A percentile compares a stretch with the other conserved stretches of the same genome.
Conservation (phyloP, 1,140 invertebrate genomes). For the Neodiprion pinetum region DNA sequence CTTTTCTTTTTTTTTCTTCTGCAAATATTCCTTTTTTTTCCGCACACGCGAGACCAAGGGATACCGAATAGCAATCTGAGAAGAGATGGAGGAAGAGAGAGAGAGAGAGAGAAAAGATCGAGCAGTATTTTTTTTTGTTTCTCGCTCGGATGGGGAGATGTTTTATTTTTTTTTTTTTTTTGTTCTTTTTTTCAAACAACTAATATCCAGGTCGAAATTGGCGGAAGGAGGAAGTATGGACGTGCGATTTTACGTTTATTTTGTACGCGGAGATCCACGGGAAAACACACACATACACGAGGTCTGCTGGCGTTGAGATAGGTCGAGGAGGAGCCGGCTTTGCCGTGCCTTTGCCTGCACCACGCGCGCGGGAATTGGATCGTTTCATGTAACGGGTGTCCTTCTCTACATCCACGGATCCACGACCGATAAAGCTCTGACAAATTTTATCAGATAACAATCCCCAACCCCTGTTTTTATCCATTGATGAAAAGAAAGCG, state of each 20-base stretch:
- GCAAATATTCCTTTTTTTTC: too few relatives aligned
- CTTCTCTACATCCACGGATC: too few relatives aligned
- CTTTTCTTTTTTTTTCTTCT: neutral
- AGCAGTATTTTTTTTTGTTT: neutral
- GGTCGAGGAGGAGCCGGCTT: slow-evolving; percentile 34
- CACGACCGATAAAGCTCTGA: too few relatives aligned
- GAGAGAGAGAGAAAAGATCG: slow-evolving; percentile 6
- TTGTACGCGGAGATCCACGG: neutral
- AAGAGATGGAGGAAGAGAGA: neutral
- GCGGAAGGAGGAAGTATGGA: slow-evolving; percentile 39
- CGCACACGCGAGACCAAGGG: too few relatives aligned
- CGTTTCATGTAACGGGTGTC: slow-evolving; percentile 45
- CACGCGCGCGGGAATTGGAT: slow-evolving; percentile 45
- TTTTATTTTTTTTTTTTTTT: too few relatives aligned
- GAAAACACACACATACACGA: slow-evolving; percentile 13
- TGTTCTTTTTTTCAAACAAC: too few relatives aligned
- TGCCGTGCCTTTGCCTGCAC: neutral
- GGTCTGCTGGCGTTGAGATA: slow-evolving; percentile 49
- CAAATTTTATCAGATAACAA: too few relatives aligned
- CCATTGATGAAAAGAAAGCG: too few relatives aligned
- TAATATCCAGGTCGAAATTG: slow-evolving; percentile 13
- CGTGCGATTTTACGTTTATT: slow-evolving; percentile 20
- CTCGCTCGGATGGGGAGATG: too few relatives aligned
- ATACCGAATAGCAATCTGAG: too few relatives aligned
- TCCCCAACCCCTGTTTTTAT: too few relatives aligned